phyloP scores from a whole-genome alignment of 2,797 vertebrate genomes.

The Mionectes olivaceus region DNA sequence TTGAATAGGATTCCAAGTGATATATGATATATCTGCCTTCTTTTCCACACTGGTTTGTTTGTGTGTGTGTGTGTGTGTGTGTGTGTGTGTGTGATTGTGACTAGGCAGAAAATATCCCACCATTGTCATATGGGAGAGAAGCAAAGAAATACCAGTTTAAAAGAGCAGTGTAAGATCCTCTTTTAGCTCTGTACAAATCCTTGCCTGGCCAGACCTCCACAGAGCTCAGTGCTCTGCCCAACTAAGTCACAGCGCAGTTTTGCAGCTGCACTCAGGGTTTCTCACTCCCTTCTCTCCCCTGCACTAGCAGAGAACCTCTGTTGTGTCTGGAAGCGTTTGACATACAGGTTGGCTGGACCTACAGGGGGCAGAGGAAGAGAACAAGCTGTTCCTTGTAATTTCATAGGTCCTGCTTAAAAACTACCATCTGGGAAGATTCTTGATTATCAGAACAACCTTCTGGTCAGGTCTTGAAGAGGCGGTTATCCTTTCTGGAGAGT shows the following conservation, averaged over 20 bases:
- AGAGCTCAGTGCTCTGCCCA: background rate
- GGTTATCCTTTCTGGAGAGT: background rate
- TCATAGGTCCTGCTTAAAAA: background rate
- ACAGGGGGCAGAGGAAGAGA: background rate
- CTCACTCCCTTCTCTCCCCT: background rate
- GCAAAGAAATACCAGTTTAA: slow-evolving; percentile 5
- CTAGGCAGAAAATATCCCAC: slow-evolving; percentile 58
- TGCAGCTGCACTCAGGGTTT: slow-evolving; percentile 9
- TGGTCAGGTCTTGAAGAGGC: background rate
- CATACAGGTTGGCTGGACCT: background rate
- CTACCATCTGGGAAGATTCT: background rate
- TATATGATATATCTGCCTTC: slow-evolving; percentile 65
- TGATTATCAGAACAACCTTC: background rate
- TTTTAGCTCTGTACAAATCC: background rate
- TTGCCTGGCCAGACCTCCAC: background rate
- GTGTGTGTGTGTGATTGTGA: slow-evolving; percentile 52
- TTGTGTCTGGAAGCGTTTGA: background rate
- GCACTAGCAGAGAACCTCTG: background rate
- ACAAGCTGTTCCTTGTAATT: background rate
- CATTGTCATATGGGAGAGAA: slow-evolving; percentile 30
- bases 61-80: background rate
- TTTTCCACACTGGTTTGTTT: slow-evolving; percentile 33
- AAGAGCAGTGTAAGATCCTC: background rate
- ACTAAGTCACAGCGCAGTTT: slow-evolving; percentile 1
- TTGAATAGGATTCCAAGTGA: slow-evolving; percentile 36